Evolutionary conservation across 2,888 invertebrate species (phyloP), one percentile per base, ranked within the genome.

Genomic region (Noctua janthe): DNA sequence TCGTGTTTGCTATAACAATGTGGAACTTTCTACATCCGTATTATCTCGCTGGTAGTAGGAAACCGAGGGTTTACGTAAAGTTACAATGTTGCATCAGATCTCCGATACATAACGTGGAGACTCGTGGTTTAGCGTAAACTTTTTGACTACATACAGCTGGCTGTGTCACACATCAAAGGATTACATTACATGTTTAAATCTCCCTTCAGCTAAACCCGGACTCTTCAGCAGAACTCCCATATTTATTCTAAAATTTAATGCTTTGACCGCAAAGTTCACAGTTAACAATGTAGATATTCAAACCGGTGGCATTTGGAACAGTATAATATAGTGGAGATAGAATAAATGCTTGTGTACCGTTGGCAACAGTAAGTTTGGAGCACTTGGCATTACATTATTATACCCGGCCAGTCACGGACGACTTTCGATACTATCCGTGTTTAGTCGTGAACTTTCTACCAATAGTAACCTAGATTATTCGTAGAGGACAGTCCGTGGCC

Each of bases 391-490:
- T 71, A 79, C 62, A 80, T 73, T 77, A 74, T 43, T 77, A 70
- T 29, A 54, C 51, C 39, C 23, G 39, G 71, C 39, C 51, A 66
- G 67, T 76, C 74, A 78, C 69, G 78, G 64, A 80, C 75, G 70
- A 82, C 88, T 88, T 88, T 87, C 88, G 74, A 79, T 72, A 43
- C 76, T 72, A 76, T 84, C 78, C 78, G 62, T 74, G 71, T 76
- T 79, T 82, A 82, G 76, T 80, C 59, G 80, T 84, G 67, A 85
- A 89, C 89, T 89, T 89, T 89, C 89, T 89, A 88, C 76, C 59
- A 81, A 73, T 76, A 56, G 78, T 89, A 83, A 87, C 85, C 87
- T 82, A 82, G 86, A 74, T 87, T 78, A 69, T 71, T 71, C 76
- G 78, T 74, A 71, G 66, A 73, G 73, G 72, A 29, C 35, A 64